Conservation (phyloP, 2,113 vertebrate genomes). For the Lepidiolamprologus cunningtoni region DNA sequence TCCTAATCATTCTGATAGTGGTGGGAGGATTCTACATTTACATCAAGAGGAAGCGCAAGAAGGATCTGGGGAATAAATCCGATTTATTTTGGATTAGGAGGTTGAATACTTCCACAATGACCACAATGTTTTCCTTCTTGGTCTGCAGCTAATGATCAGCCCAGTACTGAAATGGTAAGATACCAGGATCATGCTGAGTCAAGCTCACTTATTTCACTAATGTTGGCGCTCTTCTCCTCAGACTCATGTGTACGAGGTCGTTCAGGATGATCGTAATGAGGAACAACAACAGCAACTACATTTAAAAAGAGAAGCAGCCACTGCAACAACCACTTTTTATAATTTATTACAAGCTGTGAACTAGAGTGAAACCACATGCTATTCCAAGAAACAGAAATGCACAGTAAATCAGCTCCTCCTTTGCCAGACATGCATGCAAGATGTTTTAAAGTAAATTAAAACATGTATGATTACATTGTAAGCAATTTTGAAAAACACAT, state of each 20-base stretch:
- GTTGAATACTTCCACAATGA: neutral
- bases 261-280: neutral
- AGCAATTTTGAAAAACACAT: too few species aligned
- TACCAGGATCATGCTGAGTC: neutral
- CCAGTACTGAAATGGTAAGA: constrained; percentile 26
- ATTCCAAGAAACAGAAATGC: neutral
- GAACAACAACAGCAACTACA: neutral
- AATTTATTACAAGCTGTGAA: constrained; percentile 40
- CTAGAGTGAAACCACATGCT: neutral
- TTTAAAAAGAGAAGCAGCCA: neutral
- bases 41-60: constrained; percentile 11
- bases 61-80: neutral
- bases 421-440: neutral
- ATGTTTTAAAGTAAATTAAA: neutral
- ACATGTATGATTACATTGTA: neutral
- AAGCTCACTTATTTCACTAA: neutral
- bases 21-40: neutral
- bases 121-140: neutral
- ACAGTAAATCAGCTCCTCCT: neutral
- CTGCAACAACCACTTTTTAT: constrained; percentile 4
- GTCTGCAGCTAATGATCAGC: neutral
- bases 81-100: neutral
- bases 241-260: constrained; percentile 22
- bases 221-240: neutral
- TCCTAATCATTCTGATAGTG: neutral